Evolutionary conservation across 2,888 invertebrate species (phyloP), one percentile per base, ranked within the genome.

Genomic region (Drosophila lacicola): DNA sequence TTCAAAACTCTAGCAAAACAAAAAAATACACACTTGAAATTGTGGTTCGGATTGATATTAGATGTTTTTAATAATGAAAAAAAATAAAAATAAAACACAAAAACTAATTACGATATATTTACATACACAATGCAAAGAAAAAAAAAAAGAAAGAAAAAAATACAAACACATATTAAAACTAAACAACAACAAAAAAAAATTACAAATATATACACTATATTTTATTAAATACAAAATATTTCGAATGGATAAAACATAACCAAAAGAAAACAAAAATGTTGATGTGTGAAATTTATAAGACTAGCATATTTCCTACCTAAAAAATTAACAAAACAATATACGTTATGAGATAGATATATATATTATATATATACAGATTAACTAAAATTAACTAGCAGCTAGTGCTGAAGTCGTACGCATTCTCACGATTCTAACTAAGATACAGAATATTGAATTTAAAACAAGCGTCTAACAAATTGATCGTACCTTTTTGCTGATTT

Each of bases 261-360:
- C 41, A 33, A 51, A 41, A 57, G 51, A 69, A 61, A 70, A 64
- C 57, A 74, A 82, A 67, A 88, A 90, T 90, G 90, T 90, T 90
- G 90, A 90, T 90, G 90, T 90, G 88, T 90, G 90, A 90, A 90
- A 90, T 90, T 90, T 84, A 90, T 89, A 90, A 90, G 90, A 90
- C 90, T 90, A 90, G 90, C 88, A 84, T 81, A 90, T 90, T 89
- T 90, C 90, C 90, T 90, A 90, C 90, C 90, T 90, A 90, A 64
- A 49, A 17, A 17, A 17, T 17, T 17, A 17, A 17, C 17, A 17
- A 17, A 17, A 17, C 17, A 17, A 75, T 69, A 85, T 70, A 79
- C 70, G 77, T 74, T 82, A 68, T 53, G 70, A 74, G 46, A 67
- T 64, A 57, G 63, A 75, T 57, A 70, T 56, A 50, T 53, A 45